Evolutionary conservation across 2,888 invertebrate genomes (phyloP), one percentile per base, ranked within the genome.

Genomic region (Tachina lurida): DNA sequence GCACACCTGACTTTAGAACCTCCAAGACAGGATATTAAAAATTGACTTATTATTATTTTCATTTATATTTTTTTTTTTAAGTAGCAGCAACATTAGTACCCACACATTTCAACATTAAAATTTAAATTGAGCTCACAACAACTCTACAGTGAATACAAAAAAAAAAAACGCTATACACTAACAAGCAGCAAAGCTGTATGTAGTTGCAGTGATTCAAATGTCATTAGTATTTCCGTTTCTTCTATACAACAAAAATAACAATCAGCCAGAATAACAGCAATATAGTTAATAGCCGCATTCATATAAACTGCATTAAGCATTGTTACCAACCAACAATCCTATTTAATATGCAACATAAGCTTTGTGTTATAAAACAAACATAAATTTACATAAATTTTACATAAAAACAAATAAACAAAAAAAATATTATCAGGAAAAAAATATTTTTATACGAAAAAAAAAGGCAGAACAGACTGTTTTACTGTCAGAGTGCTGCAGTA

Each of bases 341-440:
- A 77, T 86, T 86, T 86, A 86, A 86, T 86, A 86, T 86, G 86
- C 86, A 86, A 76, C 86, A 86, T 86, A 86, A 83, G 86, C 86
- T 83, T 83, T 86, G 79, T 83, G 83, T 86, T 86, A 83, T 86
- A 83, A 86, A 86, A 86, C 70, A 75, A 81, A 82, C 41, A 75
- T 73, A n/a, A 47, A 83, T 86, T 86, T 83, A 86, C 86, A 86
- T 86, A 86, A 83, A 86, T 80, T 83, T 76, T 80, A 86, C 83
- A 86, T 83, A 83, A 86, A 77, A 58, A 71, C 12, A 54, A 47
- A 47, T 17, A 63, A 62, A 52, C 12, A 31, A 31, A 31, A 31
- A 31, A 31, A 31, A 31, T 31, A 31, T 9, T 15, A 47, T 15
- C 47, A 43, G 43, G 17, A 13, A 60, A 19, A 70, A 62, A 60